Evolutionary conservation across 2,113 vertebrate species (phyloP).

Genomic region (Labeo catla): DNA sequence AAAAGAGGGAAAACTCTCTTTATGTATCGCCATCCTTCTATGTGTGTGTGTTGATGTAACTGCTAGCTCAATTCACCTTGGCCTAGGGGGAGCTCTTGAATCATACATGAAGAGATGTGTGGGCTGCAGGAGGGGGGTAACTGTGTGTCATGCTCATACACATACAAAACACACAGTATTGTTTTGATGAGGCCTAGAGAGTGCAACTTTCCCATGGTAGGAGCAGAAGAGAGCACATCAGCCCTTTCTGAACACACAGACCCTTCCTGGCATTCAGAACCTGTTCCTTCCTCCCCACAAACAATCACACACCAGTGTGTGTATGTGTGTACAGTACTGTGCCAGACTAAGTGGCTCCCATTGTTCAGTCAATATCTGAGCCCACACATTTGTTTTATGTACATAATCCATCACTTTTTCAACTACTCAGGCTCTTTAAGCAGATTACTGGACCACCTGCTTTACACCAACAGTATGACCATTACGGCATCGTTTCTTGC

Average conservation of each 20-base stretch:
- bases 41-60: neutral
- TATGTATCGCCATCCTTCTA: neutral
- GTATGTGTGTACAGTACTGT: conserved; percentile 1
- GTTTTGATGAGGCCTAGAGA: conserved; percentile 63
- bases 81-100: conserved; percentile 75
- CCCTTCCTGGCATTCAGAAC: conserved; percentile 78
- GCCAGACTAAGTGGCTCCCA: conserved; percentile 55
- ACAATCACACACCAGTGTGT: conserved; percentile 51
- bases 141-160: conserved; percentile 39
- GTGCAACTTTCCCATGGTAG: conserved; percentile 72
- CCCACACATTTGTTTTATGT: conserved; percentile 49
- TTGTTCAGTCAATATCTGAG: conserved; percentile 47
- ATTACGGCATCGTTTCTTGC: neutral
- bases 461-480: conserved; percentile 11
- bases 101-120: conserved; percentile 47
- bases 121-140: conserved; percentile 48
- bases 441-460: conserved; percentile 17
- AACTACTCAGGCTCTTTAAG: conserved; percentile 13
- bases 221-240: conserved; percentile 45
- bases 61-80: conserved; percentile 18
- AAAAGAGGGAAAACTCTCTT: neutral
- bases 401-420: conserved; percentile 40
- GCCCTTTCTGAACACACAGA: conserved; percentile 57
- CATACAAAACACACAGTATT: conserved; percentile 59
- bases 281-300: conserved; percentile 75